These are phyloP conservation scores for Drosophila kanekoi DNA, from an alignment of 2,888 invertebrate species.

Conservation along the genomic window DNA sequence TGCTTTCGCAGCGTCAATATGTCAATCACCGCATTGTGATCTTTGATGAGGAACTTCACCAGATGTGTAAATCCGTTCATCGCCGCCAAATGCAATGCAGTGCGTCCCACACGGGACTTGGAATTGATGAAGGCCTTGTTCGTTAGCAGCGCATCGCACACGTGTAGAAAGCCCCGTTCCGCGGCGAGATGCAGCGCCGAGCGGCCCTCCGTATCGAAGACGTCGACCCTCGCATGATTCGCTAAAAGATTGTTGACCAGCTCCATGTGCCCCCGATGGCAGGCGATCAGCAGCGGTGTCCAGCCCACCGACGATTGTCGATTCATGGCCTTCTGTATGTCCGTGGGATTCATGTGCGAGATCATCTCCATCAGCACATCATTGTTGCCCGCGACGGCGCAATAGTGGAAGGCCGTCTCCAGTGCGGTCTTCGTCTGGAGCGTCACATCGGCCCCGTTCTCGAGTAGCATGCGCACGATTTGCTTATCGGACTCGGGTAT, in stretches of 20 bases:
- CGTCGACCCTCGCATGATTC: constrained; percentile 99
- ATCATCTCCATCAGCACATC: constrained; percentile 98
- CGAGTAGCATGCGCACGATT: constrained; percentile 94
- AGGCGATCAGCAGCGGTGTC: constrained; percentile 98
- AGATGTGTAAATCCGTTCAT: constrained; percentile 97
- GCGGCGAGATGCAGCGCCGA: constrained; percentile 98
- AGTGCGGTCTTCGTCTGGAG: constrained; percentile 93
- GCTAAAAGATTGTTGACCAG: constrained; percentile 95
- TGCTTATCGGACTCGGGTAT: constrained; percentile 92
- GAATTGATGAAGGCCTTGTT: constrained; percentile 99
- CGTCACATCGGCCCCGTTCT: constrained; percentile 96
- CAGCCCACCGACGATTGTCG: constrained; percentile 97
- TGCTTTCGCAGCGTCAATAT: constrained; percentile 98
- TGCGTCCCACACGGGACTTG: constrained; percentile 98
- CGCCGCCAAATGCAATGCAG: constrained; percentile 98
- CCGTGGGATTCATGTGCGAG: constrained; percentile 93
- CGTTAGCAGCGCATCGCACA: constrained; percentile 94
- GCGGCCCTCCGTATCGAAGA: constrained; percentile 98
- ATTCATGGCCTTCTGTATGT: constrained; percentile 97
- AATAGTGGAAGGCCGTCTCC: constrained; percentile 98
- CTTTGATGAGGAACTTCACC: constrained; percentile 96
- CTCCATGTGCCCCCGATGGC: constrained; percentile 97
- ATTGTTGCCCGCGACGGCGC: constrained; percentile 97
- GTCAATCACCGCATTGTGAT: constrained; percentile 97
- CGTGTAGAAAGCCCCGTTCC: constrained; percentile 95